Percentiles rank a stretch among this genome's conserved stretches.
Conservation (phyloP, 2,797 vertebrate species). For the Lophius americanus region DNA sequence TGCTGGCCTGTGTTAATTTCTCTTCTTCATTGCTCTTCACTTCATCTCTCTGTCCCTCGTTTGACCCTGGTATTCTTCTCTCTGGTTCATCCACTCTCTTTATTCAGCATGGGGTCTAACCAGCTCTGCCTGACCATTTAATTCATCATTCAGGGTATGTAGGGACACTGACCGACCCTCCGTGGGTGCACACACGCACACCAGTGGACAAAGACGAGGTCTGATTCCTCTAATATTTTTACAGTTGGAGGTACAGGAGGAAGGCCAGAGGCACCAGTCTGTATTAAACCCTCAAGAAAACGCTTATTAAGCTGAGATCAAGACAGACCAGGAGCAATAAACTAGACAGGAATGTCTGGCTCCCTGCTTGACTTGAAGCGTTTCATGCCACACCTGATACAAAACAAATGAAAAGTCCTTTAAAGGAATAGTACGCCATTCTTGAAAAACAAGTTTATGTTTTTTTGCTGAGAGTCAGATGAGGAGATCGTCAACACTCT, state of each 20-base stretch:
- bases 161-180: constrained; percentile 15
- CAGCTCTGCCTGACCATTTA: constrained; percentile 8
- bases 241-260: constrained; percentile 29
- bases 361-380: constrained; percentile 6
- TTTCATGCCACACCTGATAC: constrained; percentile 19
- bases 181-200: neutral
- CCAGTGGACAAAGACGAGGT: constrained; percentile 7
- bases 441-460: neutral
- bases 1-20: too few relatives aligned
- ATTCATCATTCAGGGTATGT: constrained; percentile 1
- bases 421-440: neutral
- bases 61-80: neutral
- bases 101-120: constrained; percentile 37
- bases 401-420: neutral
- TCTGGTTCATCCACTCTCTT: neutral
- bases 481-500: neutral
- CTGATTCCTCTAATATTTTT: constrained; percentile 28
- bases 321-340: constrained; percentile 37
- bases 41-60: constrained; percentile 14
- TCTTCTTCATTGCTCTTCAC: neutral
- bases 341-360: constrained; percentile 56
- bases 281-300: constrained; percentile 61
- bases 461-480: neutral
- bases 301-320: constrained; percentile 55
- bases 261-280: constrained; percentile 29